Evolutionary conservation across 1,140 invertebrate species (phyloP).

Genomic region (Pinna nobilis): DNA sequence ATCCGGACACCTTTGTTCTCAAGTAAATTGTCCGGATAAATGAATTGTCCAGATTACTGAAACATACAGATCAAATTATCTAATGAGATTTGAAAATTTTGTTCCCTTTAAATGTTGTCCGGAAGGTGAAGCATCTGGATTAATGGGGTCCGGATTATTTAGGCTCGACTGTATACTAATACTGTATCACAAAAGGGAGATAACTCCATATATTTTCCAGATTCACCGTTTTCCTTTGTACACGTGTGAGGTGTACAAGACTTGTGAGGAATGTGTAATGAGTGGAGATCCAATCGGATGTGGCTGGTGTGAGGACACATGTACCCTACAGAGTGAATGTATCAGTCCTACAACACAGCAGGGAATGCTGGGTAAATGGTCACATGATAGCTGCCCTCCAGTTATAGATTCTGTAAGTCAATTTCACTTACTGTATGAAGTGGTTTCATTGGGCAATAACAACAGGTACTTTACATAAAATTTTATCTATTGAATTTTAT

Average conservation of each 20-base stretch:
- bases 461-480: neutral
- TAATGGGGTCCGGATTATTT: too few species aligned
- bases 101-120: too few species aligned
- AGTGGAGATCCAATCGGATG: slow-evolving; percentile 67
- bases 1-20: too few species aligned
- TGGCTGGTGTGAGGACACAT: slow-evolving; percentile 65
- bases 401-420: slow-evolving; percentile 44
- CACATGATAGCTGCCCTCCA: slow-evolving; percentile 45
- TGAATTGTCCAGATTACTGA: too few species aligned
- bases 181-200: too few species aligned
- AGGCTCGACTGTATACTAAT: too few species aligned
- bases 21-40: too few species aligned
- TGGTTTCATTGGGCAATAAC: neutral
- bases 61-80: too few species aligned
- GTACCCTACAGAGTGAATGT: slow-evolving; percentile 19
- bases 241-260: slow-evolving; percentile 64
- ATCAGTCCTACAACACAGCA: neutral
- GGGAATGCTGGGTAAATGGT: slow-evolving; percentile 17
- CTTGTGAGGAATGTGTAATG: slow-evolving; percentile 66
- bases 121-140: too few species aligned
- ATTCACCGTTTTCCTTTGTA: slow-evolving; percentile 65
- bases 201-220: slow-evolving; percentile 55
- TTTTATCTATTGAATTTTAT: neutral
- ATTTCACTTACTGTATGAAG: neutral
- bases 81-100: too few species aligned